Percentiles rank a stretch among this genome's conserved stretches.
Evolutionary conservation across 2,888 invertebrate genomes (phyloP).

Genomic region (Mimumesa dahlbomi): DNA sequence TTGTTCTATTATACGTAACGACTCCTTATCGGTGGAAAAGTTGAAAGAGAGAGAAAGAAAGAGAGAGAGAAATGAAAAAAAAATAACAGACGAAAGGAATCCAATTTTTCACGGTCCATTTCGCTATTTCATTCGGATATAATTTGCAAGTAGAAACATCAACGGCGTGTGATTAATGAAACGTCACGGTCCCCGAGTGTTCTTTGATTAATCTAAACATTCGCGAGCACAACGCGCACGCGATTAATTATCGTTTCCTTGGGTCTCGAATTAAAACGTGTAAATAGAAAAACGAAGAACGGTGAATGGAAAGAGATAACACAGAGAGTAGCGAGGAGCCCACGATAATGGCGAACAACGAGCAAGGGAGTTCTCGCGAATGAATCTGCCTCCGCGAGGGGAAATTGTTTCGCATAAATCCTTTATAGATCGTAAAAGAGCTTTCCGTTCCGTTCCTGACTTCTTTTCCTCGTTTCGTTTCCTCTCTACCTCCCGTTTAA

Average conservation of each 20-base stretch:
- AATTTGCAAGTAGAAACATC: not conserved
- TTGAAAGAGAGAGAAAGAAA: not conserved
- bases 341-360: slow-evolving; percentile 25
- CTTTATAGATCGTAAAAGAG: slow-evolving; percentile 72
- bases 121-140: not conserved
- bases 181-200: not conserved
- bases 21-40: not conserved
- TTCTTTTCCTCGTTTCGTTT: not conserved
- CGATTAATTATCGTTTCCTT: slow-evolving; percentile 27
- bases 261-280: slow-evolving; percentile 40
- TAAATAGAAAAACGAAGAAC: slow-evolving; percentile 39
- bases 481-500: not conserved
- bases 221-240: slow-evolving; percentile 4
- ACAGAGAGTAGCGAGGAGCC: not conserved
- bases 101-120: too few relatives aligned
- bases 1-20: not conserved
- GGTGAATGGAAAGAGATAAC: too few relatives aligned
- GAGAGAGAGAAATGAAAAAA: too few relatives aligned
- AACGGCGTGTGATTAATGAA: slow-evolving; percentile 12
- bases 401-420: slow-evolving; percentile 73
- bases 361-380: slow-evolving; percentile 22
- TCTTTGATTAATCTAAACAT: slow-evolving; percentile 22
- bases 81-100: too few relatives aligned
- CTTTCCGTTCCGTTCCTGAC: slow-evolving; percentile 17
- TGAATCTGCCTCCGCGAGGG: slow-evolving; percentile 55